A percentile compares a stretch with the other conserved stretches of the same genome.
These are phyloP conservation scores for Cyaniris semiargus DNA, from an alignment of 2,888 invertebrate species.

Conservation along the genomic window DNA sequence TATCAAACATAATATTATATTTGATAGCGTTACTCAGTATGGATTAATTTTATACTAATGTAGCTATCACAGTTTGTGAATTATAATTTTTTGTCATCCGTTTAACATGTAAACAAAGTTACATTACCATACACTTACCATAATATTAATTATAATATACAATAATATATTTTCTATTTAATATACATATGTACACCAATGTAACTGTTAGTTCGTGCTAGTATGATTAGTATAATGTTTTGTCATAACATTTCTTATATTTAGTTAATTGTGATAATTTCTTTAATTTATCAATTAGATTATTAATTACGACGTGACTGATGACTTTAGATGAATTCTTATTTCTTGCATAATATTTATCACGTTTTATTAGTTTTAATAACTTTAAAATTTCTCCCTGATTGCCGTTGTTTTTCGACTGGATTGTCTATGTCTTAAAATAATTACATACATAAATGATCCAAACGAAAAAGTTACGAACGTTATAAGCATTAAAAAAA, in stretches of 20 bases:
- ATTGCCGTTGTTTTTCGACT: no score
- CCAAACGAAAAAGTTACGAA: no score
- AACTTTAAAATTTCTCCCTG: not conserved
- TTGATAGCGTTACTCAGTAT: not conserved
- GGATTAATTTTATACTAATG: not conserved
- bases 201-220: not conserved
- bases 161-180: no score
- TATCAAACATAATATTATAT: not conserved
- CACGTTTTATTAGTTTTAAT: not conserved
- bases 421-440: not conserved
- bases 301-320: not conserved
- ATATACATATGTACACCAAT: no score
- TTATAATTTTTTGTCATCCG: not conserved
- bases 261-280: not conserved
- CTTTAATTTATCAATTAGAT: not conserved
- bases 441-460: no score
- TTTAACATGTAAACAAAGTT: not conserved
- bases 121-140: no score
- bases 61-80: not conserved
- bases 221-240: not conserved
- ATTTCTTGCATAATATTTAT: not conserved
- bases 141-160: no score
- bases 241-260: not conserved
- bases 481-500: no score
- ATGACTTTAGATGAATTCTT: not conserved